Percentiles rank a stretch among this genome's conserved stretches.
Evolutionary conservation across 1,140 invertebrate genomes (phyloP).

Genomic region (Platyura marginata): DNA sequence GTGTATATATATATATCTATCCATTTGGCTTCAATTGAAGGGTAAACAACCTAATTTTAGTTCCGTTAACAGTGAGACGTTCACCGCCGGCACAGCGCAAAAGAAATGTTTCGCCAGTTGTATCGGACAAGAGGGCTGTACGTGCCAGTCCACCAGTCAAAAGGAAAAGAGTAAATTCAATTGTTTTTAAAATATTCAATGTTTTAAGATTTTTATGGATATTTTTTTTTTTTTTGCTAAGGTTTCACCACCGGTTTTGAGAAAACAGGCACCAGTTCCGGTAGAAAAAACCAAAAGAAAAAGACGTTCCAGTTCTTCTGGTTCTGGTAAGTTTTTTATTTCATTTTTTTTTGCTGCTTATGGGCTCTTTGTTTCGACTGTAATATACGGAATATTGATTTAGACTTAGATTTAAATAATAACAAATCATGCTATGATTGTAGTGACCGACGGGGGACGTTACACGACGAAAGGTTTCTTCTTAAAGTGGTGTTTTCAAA

Average conservation of each 20-base stretch:
- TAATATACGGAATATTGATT: too few relatives aligned
- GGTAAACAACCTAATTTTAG: neutral
- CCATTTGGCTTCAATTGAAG: too few relatives aligned
- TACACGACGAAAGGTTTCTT: too few relatives aligned
- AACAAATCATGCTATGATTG: too few relatives aligned
- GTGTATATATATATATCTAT: too few relatives aligned
- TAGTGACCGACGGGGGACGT: too few relatives aligned
- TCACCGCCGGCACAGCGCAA: neutral
- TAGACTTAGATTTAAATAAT: too few relatives aligned
- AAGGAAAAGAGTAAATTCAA: neutral
- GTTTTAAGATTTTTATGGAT: neutral
- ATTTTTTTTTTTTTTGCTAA: neutral
- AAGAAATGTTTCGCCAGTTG: neutral
- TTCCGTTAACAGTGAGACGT: neutral
- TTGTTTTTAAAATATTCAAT: neutral
- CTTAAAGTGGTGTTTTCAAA: too few relatives aligned
- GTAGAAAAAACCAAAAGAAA: constrained; percentile 8
- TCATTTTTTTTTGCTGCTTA: too few relatives aligned
- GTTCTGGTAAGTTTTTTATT: constrained; percentile 31
- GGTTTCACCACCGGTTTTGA: constrained; percentile 6
- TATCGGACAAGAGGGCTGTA: neutral
- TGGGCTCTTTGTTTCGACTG: too few relatives aligned
- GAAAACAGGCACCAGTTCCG: constrained; percentile 14
- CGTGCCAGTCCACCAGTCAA: neutral
- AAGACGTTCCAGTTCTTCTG: constrained; percentile 23